phyloP scores from a whole-genome alignment of 2,888 invertebrate genomes.

The Ctenicera cuprea region DNA sequence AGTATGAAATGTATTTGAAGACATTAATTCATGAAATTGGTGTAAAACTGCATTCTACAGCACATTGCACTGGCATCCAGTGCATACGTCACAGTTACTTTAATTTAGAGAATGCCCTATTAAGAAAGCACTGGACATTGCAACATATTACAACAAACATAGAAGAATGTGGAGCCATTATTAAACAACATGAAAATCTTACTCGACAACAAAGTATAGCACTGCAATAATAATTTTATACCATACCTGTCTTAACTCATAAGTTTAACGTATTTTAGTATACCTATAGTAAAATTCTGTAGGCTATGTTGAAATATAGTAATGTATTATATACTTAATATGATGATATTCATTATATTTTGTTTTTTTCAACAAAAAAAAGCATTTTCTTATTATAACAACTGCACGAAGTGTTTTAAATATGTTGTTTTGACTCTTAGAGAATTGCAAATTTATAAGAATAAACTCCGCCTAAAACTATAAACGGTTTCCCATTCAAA shows the following conservation, averaged over 20 bases:
- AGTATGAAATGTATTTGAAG: slow-evolving; percentile 85
- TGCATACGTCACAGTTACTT: slow-evolving; percentile 92
- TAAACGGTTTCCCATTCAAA: too few species aligned
- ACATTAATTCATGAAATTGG: slow-evolving; percentile 90
- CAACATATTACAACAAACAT: slow-evolving; percentile 82
- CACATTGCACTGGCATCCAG: slow-evolving; percentile 86
- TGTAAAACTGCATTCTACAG: slow-evolving; percentile 84
- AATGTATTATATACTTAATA: too few species aligned
- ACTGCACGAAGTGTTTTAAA: too few species aligned
- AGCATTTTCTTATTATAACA: too few species aligned
- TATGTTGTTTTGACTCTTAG: too few species aligned
- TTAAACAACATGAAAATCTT: slow-evolving; percentile 74
- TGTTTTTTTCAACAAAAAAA: too few species aligned
- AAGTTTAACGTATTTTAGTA: too few species aligned
- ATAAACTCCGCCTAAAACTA: too few species aligned
- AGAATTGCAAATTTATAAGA: too few species aligned
- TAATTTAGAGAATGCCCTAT: slow-evolving; percentile 82
- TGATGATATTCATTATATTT: too few species aligned
- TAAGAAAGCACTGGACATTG: slow-evolving; percentile 89
- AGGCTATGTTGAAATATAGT: too few species aligned
- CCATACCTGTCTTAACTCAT: background rate
- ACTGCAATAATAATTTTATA: slow-evolving; percentile 52
- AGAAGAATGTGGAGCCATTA: slow-evolving; percentile 74
- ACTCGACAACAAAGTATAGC: slow-evolving; percentile 68
- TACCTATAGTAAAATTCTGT: too few species aligned